A percentile compares a stretch with the other conserved stretches of the same genome.
phyloP scores from a whole-genome alignment of 2,113 vertebrate species.

The Cricetomys ansorgei region DNA sequence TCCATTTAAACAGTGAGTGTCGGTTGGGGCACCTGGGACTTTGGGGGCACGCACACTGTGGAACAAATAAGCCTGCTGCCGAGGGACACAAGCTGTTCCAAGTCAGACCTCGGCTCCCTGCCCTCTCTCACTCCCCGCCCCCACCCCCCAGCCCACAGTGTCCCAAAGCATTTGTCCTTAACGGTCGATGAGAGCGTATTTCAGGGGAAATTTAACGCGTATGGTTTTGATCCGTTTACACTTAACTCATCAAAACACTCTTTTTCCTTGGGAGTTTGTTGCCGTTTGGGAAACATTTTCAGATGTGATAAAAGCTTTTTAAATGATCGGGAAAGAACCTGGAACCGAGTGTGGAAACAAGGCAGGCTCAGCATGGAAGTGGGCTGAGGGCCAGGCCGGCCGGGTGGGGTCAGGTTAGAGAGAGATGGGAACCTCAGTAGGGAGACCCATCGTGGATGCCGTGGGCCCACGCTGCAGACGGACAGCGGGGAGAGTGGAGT shows the following conservation, averaged over 20 bases:
- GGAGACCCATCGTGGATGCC: background rate
- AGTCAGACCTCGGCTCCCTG: background rate
- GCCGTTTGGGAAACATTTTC: conserved; percentile 69
- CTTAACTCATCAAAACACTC: conserved; percentile 74
- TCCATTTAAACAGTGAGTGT: conserved; percentile 1
- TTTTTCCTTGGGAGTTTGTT: conserved; percentile 43
- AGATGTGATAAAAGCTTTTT: conserved; percentile 62
- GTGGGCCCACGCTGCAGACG: background rate
- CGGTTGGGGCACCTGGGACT: background rate
- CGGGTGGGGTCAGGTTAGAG: background rate
- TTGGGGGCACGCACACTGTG: background rate
- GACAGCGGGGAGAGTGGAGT: no score
- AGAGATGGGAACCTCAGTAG: background rate
- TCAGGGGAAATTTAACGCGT: conserved; percentile 71
- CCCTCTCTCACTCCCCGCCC: no score
- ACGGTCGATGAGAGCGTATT: conserved; percentile 54
- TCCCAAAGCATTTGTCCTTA: conserved; percentile 37
- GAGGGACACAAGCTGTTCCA: background rate
- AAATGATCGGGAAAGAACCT: conserved; percentile 45
- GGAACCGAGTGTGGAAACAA: background rate
- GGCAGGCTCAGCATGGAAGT: background rate
- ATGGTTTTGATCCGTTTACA: conserved; percentile 77
- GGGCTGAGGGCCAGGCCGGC: background rate
- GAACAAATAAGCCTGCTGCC: background rate
- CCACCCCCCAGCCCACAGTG: background rate